Evolutionary conservation across 2,797 vertebrate species (phyloP).

Genomic region (Pristis pectinata): DNA sequence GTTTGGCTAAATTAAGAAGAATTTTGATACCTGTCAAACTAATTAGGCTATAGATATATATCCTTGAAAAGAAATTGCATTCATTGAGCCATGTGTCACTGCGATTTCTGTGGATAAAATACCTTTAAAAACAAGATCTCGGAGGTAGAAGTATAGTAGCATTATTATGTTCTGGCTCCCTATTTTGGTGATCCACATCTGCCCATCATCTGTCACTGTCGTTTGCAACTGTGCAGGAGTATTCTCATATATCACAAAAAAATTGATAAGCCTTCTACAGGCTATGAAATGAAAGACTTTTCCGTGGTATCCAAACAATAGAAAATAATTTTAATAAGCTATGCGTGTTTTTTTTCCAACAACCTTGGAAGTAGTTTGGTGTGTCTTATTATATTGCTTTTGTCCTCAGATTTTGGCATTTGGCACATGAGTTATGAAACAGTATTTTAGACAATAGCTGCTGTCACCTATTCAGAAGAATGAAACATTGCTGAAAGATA

Average conservation of each 20-base stretch:
- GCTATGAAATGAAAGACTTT: slow-evolving; percentile 15
- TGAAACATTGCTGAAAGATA: slow-evolving; percentile 22
- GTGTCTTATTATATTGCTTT: slow-evolving; percentile 17
- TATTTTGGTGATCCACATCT: not conserved
- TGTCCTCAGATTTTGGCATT: slow-evolving; percentile 1
- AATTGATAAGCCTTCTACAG: not conserved
- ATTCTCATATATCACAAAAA: not conserved
- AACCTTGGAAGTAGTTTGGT: not conserved
- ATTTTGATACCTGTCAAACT: not conserved
- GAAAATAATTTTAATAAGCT: slow-evolving; percentile 9
- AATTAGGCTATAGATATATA: not conserved
- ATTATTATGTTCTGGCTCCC: not conserved
- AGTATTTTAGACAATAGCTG: slow-evolving; percentile 6
- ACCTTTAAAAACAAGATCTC: not conserved
- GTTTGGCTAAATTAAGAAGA: not conserved
- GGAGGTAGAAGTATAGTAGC: not conserved
- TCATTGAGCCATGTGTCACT: not conserved
- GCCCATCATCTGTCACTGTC: slow-evolving; percentile 12
- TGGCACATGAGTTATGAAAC: slow-evolving; percentile 30
- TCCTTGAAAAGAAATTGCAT: not conserved
- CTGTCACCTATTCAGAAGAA: not conserved
- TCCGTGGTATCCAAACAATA: not conserved
- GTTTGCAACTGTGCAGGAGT: not conserved
- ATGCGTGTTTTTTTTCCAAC: not conserved
- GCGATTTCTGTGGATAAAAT: not conserved